These are phyloP conservation scores for Ceramica pisi DNA, from an alignment of 2,888 invertebrate species.

Conservation along the genomic window DNA sequence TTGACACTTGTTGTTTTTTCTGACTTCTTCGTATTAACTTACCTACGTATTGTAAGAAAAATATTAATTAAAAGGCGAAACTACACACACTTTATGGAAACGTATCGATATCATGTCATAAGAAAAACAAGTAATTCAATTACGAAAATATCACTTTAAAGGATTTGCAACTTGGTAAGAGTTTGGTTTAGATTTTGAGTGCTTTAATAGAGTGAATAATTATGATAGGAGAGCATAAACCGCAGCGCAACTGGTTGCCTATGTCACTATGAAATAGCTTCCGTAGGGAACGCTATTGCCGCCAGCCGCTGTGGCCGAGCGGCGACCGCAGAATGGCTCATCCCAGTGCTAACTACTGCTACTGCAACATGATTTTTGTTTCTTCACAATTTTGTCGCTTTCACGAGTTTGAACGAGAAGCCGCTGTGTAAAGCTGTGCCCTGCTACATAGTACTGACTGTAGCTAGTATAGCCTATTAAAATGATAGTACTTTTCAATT, in stretches of 20 bases:
- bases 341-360: background rate
- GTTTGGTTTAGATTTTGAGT: background rate
- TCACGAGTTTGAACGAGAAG: background rate
- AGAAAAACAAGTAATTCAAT: background rate
- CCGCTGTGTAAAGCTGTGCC: background rate
- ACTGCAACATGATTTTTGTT: background rate
- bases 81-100: slow-evolving; percentile 21
- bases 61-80: slow-evolving; percentile 18
- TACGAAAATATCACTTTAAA: background rate
- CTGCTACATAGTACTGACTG: too few relatives aligned
- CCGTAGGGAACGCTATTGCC: background rate
- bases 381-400: too few relatives aligned
- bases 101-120: background rate
- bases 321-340: too few relatives aligned
- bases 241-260: background rate
- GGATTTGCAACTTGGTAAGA: background rate
- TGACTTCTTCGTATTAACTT: slow-evolving; percentile 14
- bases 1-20: slow-evolving; percentile 9
- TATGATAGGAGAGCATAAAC: background rate
- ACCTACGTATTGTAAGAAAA: slow-evolving; percentile 13
- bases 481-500: background rate
- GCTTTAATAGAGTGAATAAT: background rate
- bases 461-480: too few relatives aligned
- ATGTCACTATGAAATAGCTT: background rate
- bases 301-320: too few relatives aligned